These are phyloP conservation scores for Darwinula stevensoni DNA, from an alignment of 2,888 invertebrate species.

Conservation along the genomic window DNA sequence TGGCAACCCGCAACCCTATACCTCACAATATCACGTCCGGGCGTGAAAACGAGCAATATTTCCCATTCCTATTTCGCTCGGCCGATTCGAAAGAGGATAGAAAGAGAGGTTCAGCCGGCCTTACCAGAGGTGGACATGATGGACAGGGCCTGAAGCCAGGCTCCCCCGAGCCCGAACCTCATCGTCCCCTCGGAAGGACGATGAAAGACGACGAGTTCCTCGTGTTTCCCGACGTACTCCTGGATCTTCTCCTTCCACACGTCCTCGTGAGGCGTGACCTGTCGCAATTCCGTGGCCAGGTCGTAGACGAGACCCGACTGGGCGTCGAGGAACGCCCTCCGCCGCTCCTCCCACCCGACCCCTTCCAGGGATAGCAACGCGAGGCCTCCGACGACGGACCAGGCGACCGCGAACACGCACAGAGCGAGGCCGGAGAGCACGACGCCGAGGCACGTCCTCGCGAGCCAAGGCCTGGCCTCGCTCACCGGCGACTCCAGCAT, in stretches of 20 bases:
- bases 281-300: conserved; percentile 12
- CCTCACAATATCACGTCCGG: too few species aligned
- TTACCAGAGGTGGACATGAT: too few species aligned
- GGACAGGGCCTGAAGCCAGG: too few species aligned
- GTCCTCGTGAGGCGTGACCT: conserved; percentile 11
- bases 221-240: conserved; percentile 10
- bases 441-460: conserved; percentile 1
- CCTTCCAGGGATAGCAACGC: conserved; percentile 4
- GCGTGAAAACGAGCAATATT: too few species aligned
- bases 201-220: too few species aligned
- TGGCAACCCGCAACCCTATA: too few species aligned
- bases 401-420: conserved; percentile 1
- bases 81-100: too few species aligned
- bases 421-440: conserved; percentile 4
- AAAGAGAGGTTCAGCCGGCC: too few species aligned
- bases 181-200: too few species aligned
- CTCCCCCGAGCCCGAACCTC: too few species aligned
- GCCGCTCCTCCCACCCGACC: conserved; percentile 4
- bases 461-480: background rate
- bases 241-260: conserved; percentile 10
- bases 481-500: too few species aligned
- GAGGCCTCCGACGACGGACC: conserved; percentile 3
- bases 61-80: too few species aligned
- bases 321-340: background rate
- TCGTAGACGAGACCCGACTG: conserved; percentile 10